phyloP scores from a whole-genome alignment of 2,888 invertebrate genomes.

The Parnassius glacialis region DNA sequence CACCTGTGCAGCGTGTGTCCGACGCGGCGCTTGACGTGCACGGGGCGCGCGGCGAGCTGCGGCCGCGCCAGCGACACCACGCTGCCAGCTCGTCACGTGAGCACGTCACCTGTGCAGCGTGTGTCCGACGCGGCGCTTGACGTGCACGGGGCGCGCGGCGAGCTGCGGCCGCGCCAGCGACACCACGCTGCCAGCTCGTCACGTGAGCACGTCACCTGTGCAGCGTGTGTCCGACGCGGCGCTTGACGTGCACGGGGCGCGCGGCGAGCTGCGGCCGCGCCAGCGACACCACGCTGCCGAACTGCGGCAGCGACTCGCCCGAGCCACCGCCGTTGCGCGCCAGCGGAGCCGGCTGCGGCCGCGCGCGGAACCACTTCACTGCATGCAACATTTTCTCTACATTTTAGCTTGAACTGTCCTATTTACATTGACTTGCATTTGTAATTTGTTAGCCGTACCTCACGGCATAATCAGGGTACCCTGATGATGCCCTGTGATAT shows the following conservation, averaged over 20 bases:
- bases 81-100: no score
- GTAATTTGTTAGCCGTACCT: no score
- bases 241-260: no score
- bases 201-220: no score
- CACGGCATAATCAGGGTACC: no score
- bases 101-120: constrained; percentile 60
- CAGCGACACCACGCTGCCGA: constrained; percentile 80
- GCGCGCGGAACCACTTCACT: constrained; percentile 84
- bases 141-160: constrained; percentile 40
- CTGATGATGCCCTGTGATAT: no score
- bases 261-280: constrained; percentile 32
- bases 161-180: constrained; percentile 70
- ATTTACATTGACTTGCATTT: no score
- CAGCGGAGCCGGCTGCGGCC: constrained; percentile 72
- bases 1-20: constrained; percentile 70
- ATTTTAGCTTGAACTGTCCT: no score
- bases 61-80: constrained; percentile 40
- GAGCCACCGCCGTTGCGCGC: constrained; percentile 77
- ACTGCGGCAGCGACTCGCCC: constrained; percentile 73
- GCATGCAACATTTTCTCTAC: constrained; percentile 24
- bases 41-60: constrained; percentile 35
- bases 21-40: constrained; percentile 62
- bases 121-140: constrained; percentile 65
- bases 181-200: constrained; percentile 68
- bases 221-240: no score